A percentile compares a stretch with the other conserved stretches of the same genome.
These are phyloP conservation scores for Carcina quercana DNA, from an alignment of 2,888 invertebrate genomes.

Conservation along the genomic window DNA sequence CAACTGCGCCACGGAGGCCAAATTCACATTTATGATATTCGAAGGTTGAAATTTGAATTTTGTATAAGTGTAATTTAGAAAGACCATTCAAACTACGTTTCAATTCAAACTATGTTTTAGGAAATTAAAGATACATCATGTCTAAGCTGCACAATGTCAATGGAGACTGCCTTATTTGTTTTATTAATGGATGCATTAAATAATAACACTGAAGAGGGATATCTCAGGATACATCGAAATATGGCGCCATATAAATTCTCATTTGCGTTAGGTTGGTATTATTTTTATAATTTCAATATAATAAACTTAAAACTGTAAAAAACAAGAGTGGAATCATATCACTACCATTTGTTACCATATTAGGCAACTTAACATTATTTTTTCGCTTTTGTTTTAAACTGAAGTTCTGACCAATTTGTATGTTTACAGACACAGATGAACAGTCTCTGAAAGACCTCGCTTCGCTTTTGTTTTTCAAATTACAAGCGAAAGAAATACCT, in stretches of 20 bases:
- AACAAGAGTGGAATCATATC: too few relatives aligned
- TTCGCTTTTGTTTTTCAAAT: conserved; percentile 33
- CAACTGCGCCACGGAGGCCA: too few relatives aligned
- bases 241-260: conserved; percentile 85
- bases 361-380: too few relatives aligned
- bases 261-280: conserved; percentile 58
- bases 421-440: conserved; percentile 30
- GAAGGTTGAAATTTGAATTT: too few relatives aligned
- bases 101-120: conserved; percentile 27
- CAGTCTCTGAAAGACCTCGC: conserved; percentile 38
- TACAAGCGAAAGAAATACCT: conserved; percentile 39
- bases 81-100: too few relatives aligned
- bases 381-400: too few relatives aligned
- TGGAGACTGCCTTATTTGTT: conserved; percentile 70
- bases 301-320: too few relatives aligned
- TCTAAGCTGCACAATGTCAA: conserved; percentile 61
- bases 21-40: too few relatives aligned
- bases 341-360: too few relatives aligned
- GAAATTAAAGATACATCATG: conserved; percentile 20
- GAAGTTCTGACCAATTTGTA: too few relatives aligned
- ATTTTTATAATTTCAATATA: background rate
- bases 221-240: conserved; percentile 78
- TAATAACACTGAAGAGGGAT: conserved; percentile 67
- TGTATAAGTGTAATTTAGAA: too few relatives aligned
- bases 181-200: conserved; percentile 73